Percentiles rank a stretch among this genome's conserved stretches.
Conservation (phyloP, 2,113 vertebrate species). For the Lutjanus erythropterus region DNA sequence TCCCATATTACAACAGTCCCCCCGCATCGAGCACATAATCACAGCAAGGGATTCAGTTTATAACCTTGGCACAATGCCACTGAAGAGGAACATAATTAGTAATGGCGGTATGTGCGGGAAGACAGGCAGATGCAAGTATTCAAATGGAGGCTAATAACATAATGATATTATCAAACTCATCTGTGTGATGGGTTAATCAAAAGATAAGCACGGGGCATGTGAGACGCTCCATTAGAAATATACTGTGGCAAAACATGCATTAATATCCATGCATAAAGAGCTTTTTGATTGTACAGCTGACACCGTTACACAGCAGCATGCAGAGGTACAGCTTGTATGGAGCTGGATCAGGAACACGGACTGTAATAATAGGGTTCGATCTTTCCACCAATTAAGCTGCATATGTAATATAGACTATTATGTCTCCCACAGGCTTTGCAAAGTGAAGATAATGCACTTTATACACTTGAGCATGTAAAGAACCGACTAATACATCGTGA, state of each 20-base stretch:
- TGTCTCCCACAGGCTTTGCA: conserved; percentile 34
- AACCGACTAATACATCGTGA: background rate
- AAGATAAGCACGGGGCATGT: conserved; percentile 55
- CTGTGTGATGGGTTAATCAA: conserved; percentile 69
- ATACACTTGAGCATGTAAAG: conserved; percentile 2
- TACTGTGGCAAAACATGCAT: conserved; percentile 67
- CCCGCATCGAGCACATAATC: conserved; percentile 58
- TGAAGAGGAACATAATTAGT: conserved; percentile 66
- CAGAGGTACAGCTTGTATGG: conserved; percentile 48
- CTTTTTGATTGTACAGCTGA: conserved; percentile 46
- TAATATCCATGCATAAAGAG: conserved; percentile 69
- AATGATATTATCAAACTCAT: conserved; percentile 72
- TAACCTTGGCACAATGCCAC: conserved; percentile 63
- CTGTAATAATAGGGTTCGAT: conserved; percentile 22
- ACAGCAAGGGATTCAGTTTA: conserved; percentile 54
- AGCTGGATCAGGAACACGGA: conserved; percentile 57
- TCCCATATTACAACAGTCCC: conserved; percentile 82
- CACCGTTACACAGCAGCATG: conserved; percentile 62
- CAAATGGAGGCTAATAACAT: conserved; percentile 66
- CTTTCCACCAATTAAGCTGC: conserved; percentile 38
- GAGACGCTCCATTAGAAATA: conserved; percentile 57
- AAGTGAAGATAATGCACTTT: background rate
- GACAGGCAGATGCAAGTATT: conserved; percentile 70
- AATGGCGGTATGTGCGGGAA: conserved; percentile 52
- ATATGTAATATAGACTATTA: conserved; percentile 30